These are phyloP conservation scores for Charaxes varanes DNA, from an alignment of 1,140 invertebrate species.

Conservation along the genomic window DNA sequence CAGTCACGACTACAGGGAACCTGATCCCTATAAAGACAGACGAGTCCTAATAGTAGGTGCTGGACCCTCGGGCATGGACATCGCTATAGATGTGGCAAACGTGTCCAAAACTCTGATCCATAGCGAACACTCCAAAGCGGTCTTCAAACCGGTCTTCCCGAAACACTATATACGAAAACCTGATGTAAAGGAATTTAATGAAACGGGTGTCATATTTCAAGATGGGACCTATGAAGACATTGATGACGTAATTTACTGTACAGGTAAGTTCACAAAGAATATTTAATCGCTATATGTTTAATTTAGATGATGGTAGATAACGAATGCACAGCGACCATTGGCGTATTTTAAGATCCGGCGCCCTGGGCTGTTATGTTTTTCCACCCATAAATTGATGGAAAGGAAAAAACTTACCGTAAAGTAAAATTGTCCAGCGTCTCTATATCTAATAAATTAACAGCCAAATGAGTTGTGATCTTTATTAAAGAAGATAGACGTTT, in stretches of 20 bases:
- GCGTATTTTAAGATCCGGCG: too few relatives aligned
- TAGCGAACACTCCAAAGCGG: constrained; percentile 76
- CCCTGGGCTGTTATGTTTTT: too few relatives aligned
- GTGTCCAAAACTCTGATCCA: constrained; percentile 78
- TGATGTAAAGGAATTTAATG: constrained; percentile 75
- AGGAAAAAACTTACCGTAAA: too few relatives aligned
- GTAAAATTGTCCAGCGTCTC: too few relatives aligned
- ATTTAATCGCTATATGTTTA: not conserved
- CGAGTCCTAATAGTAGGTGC: constrained; percentile 87
- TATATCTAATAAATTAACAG: too few relatives aligned
- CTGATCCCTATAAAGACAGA: constrained; percentile 78
- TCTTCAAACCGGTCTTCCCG: constrained; percentile 76
- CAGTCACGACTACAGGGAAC: constrained; percentile 88
- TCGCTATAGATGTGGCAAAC: constrained; percentile 83
- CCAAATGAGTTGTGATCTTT: too few relatives aligned
- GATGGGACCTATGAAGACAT: constrained; percentile 78
- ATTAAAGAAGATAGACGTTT: too few relatives aligned
- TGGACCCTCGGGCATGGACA: constrained; percentile 90
- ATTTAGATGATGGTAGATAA: not conserved
- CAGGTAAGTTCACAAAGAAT: constrained; percentile 71
- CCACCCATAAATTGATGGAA: too few relatives aligned
- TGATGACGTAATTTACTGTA: constrained; percentile 87
- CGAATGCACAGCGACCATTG: too few relatives aligned
- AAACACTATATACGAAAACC: constrained; percentile 78
- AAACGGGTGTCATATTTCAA: constrained; percentile 76